These are phyloP conservation scores for Cololabis saira DNA, from an alignment of 2,113 vertebrate genomes.

Conservation along the genomic window DNA sequence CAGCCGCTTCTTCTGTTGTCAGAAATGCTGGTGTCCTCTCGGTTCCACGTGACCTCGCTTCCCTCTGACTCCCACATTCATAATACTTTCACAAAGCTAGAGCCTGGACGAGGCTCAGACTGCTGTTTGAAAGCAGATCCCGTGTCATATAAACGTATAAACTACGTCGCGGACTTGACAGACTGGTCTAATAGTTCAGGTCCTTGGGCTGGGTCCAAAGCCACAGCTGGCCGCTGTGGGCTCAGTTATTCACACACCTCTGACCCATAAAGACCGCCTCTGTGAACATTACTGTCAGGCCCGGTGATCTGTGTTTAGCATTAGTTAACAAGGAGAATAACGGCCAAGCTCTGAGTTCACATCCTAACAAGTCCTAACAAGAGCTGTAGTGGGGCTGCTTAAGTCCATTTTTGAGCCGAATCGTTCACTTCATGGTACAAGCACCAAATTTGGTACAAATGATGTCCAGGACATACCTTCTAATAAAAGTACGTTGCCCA, in stretches of 20 bases:
- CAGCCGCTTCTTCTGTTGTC: constrained; percentile 9
- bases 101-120: constrained; percentile 49
- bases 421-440: no score
- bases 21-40: no score
- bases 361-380: constrained; percentile 40
- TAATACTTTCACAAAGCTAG: constrained; percentile 15
- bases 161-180: constrained; percentile 55
- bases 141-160: constrained; percentile 60
- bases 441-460: no score
- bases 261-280: constrained; percentile 67
- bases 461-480: no score
- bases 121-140: constrained; percentile 61
- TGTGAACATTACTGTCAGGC: constrained; percentile 67
- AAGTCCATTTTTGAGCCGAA: no score
- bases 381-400: no score
- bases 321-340: constrained; percentile 65
- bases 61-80: neutral
- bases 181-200: constrained; percentile 54
- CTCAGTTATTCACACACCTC: constrained; percentile 66
- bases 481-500: no score
- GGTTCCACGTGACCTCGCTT: no score
- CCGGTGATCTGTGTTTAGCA: constrained; percentile 69
- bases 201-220: constrained; percentile 61
- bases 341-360: constrained; percentile 45
- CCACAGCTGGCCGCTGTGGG: constrained; percentile 65